Evolutionary conservation across 1,140 invertebrate genomes (phyloP), one percentile per base, ranked within the genome.

Genomic region (Vanessa atalanta): DNA sequence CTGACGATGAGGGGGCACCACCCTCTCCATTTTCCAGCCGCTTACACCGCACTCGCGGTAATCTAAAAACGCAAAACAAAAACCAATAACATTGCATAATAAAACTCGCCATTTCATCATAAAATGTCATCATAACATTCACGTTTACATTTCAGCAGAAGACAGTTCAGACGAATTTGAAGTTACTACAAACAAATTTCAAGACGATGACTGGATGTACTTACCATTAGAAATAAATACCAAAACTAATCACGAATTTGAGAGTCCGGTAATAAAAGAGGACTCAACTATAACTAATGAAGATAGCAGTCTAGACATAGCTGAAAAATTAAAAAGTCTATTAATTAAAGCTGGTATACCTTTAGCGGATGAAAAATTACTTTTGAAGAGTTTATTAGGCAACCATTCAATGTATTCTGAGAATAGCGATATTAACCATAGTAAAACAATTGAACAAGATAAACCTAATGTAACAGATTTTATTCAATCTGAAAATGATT

Each of bases 151-250:
- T 92, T 91, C 88, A 91, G 89, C 90, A 75, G 88, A 90, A 78
- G 88, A 91, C 83, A 92, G 90, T 85, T 92, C 90, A 83, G 89
- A 92, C 85, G 90, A 92, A 81, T 89, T 80, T 78, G 89, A 91
- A 83, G 83, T 79, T 72, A 79, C 85, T 65, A 77, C 81, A 80
- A 81, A 84, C 74, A 84, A 82, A 82, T 83, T 86, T 76, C 84
- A 83, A 83, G 86, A 92, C 71, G 88, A 92, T 79, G 87, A 90
- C 78, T 92, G 90, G 90, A 90, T 90, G 88, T 92, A 89, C 76
- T 86, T 92, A 78, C 90, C 90, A 31, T 75, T 90, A 77, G 83
- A 90, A 66, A 68, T 85, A 61, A 81, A 82, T 61, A 75, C 75
- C 48, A 78, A 82, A 71, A 81, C 69, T 48, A 50, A 57, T 61